A percentile compares a stretch with the other conserved stretches of the same genome.
These are phyloP conservation scores for Cephalotes varians DNA, from an alignment of 2,888 invertebrate genomes.

Conservation along the genomic window DNA sequence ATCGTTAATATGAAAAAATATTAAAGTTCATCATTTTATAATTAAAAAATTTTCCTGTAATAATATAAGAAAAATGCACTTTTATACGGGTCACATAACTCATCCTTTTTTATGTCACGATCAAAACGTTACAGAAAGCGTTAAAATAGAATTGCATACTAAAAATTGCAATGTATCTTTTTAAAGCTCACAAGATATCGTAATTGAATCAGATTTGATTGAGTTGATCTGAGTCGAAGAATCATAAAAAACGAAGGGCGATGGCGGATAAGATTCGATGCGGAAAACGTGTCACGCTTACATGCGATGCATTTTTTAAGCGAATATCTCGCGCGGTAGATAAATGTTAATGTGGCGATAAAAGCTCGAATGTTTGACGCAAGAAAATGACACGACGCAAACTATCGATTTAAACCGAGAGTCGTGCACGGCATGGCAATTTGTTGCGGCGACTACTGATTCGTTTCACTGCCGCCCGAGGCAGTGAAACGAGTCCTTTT, in stretches of 20 bases:
- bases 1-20: background rate
- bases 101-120: background rate
- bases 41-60: background rate
- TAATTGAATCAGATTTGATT: slow-evolving; percentile 24
- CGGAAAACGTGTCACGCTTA: slow-evolving; percentile 4
- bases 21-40: background rate
- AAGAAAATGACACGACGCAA: slow-evolving; percentile 45
- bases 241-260: slow-evolving; percentile 31
- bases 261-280: slow-evolving; percentile 39
- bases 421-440: slow-evolving; percentile 16
- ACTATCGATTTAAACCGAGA: slow-evolving; percentile 42
- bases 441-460: slow-evolving; percentile 20
- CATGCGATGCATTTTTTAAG: slow-evolving; percentile 39
- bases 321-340: background rate
- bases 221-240: slow-evolving; percentile 22
- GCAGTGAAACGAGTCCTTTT: slow-evolving; percentile 2
- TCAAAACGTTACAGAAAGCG: background rate
- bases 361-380: slow-evolving; percentile 39
- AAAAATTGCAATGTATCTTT: background rate
- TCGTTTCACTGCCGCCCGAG: background rate
- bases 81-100: background rate
- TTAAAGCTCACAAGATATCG: slow-evolving; percentile 21
- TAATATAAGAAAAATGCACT: background rate
- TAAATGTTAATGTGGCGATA: slow-evolving; percentile 39
- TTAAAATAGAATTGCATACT: slow-evolving; percentile 34